Evolutionary conservation across 2,797 vertebrate species (phyloP).

Genomic region (Eleutherodactylus coqui): DNA sequence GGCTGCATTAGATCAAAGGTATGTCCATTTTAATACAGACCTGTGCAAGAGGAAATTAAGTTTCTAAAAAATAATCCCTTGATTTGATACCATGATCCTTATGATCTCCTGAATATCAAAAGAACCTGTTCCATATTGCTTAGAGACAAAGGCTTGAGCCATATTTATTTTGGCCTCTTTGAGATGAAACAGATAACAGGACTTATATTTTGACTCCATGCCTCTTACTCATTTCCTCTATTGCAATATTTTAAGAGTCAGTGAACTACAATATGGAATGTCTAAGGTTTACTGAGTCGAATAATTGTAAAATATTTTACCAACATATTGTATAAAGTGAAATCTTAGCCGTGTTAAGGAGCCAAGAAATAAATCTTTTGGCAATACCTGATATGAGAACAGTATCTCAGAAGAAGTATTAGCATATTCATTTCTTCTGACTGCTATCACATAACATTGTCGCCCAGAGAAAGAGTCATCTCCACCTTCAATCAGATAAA

Average conservation of each 20-base stretch:
- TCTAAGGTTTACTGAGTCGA: background rate
- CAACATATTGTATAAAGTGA: background rate
- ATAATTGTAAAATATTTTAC: background rate
- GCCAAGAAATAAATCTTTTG: constrained; percentile 46
- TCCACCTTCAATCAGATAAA: constrained; percentile 48
- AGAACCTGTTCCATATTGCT: constrained; percentile 7
- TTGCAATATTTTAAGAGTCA: background rate
- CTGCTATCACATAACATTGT: constrained; percentile 49
- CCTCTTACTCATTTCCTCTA: background rate
- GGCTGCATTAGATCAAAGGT: constrained; percentile 27
- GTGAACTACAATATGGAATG: background rate
- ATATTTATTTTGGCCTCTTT: background rate
- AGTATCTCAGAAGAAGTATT: constrained; percentile 26
- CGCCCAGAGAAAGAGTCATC: constrained; percentile 20
- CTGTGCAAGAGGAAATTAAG: background rate
- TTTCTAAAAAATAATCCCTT: constrained; percentile 44
- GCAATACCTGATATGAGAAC: constrained; percentile 28
- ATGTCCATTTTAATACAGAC: background rate
- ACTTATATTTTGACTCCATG: background rate
- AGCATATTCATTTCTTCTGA: constrained; percentile 52
- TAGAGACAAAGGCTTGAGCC: background rate
- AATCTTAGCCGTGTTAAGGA: constrained; percentile 11
- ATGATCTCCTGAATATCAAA: background rate
- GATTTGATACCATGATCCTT: constrained; percentile 23
- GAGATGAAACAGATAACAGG: background rate